A percentile compares a stretch with the other conserved stretches of the same genome.
Conservation (phyloP, 2,888 invertebrate species). For the Acleris cristana region DNA sequence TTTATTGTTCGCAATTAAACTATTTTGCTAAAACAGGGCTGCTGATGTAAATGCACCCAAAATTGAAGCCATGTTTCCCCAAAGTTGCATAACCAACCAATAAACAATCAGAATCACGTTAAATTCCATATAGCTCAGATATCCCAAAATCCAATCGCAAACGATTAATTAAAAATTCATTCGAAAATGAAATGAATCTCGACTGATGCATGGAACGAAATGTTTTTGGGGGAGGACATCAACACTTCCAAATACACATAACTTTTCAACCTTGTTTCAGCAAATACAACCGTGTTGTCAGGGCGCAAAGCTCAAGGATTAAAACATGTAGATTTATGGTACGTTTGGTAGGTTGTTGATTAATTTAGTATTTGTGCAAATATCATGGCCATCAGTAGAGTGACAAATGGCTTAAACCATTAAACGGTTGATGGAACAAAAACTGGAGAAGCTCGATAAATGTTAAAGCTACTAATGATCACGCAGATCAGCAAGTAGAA, state of each 20-base stretch:
- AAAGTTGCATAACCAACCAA: background rate
- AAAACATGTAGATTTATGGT: background rate
- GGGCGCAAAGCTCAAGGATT: background rate
- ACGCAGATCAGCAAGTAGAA: too few relatives aligned
- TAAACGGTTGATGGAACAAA: background rate
- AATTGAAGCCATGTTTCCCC: background rate
- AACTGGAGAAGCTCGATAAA: too few relatives aligned
- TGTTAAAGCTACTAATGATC: too few relatives aligned
- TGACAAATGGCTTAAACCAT: background rate
- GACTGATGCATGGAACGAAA: slow-evolving; percentile 4
- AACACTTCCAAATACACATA: too few relatives aligned
- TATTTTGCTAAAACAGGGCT: too few relatives aligned
- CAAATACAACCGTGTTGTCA: background rate
- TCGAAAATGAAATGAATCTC: slow-evolving; percentile 12
- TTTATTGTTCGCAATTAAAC: too few relatives aligned
- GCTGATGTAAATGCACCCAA: too few relatives aligned
- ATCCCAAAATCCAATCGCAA: slow-evolving; percentile 9
- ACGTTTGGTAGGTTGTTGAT: background rate
- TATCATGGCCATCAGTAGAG: background rate
- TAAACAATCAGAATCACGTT: slow-evolving; percentile 13
- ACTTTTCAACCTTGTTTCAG: background rate
- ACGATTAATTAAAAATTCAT: slow-evolving; percentile 26
- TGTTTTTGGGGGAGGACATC: too few relatives aligned
- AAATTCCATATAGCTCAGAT: slow-evolving; percentile 5
- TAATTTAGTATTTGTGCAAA: slow-evolving; percentile 6